phyloP scores from a whole-genome alignment of 2,113 vertebrate genomes.

The Chiloscyllium plagiosum region DNA sequence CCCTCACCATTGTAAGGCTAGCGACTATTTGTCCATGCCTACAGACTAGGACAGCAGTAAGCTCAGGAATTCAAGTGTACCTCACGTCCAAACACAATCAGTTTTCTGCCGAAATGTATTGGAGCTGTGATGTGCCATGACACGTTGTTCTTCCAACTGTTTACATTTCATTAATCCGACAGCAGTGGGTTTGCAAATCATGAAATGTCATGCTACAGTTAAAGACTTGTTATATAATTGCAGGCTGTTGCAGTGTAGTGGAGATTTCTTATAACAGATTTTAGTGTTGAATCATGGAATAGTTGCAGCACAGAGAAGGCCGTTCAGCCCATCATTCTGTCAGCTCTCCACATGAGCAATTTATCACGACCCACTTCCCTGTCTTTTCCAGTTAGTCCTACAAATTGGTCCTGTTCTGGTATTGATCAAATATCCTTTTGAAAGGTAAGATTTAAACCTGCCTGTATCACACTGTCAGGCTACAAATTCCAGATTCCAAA shows the following conservation, averaged over 20 bases:
- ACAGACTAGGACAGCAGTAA: too few relatives aligned
- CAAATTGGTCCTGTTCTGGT: not conserved
- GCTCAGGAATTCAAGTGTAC: not conserved
- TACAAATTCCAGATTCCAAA: too few relatives aligned
- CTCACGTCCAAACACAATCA: not conserved
- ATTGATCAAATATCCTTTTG: not conserved
- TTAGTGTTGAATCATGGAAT: not conserved
- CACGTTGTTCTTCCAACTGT: not conserved
- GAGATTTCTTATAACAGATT: not conserved
- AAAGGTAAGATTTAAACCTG: not conserved
- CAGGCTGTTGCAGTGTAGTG: not conserved
- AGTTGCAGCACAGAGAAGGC: not conserved
- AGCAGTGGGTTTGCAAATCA: not conserved
- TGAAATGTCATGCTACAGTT: not conserved
- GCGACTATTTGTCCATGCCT: not conserved
- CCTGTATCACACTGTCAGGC: not conserved
- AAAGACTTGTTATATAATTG: not conserved
- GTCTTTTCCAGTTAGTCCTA: not conserved
- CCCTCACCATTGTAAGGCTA: not conserved
- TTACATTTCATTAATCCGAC: not conserved
- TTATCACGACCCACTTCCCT: not conserved
- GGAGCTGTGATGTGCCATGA: not conserved
- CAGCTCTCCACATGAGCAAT: not conserved
- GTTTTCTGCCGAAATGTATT: not conserved
- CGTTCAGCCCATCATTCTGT: not conserved